Percentiles rank a stretch among this genome's conserved stretches.
Conservation (phyloP, 1,140 invertebrate species). For the Drosophila pandora region DNA sequence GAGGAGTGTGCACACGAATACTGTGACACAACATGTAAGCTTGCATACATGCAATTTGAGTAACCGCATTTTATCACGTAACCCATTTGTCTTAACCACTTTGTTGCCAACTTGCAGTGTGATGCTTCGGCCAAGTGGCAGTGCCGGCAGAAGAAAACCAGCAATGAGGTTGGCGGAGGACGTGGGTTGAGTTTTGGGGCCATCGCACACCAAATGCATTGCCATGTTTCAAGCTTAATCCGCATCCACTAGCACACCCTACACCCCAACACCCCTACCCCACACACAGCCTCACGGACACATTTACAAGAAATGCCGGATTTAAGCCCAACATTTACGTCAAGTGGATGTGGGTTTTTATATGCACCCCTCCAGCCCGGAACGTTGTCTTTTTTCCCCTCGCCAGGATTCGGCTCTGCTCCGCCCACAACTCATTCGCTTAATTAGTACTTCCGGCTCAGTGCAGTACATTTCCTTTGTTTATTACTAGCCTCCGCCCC, state of each 20-base stretch:
- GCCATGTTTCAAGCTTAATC: slow-evolving; percentile 81
- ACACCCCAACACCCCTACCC: not conserved
- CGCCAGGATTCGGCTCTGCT: slow-evolving; percentile 1
- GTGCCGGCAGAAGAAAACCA: slow-evolving; percentile 53
- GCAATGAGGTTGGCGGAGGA: slow-evolving; percentile 25
- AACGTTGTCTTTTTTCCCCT: slow-evolving; percentile 8
- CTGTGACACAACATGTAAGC: slow-evolving; percentile 68
- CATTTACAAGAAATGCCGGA: slow-evolving; percentile 51
- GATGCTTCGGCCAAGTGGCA: slow-evolving; percentile 77
- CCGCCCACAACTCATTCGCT: slow-evolving; percentile 60
- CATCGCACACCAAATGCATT: slow-evolving; percentile 70
- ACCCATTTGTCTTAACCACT: slow-evolving; percentile 83
- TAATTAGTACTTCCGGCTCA: slow-evolving; percentile 76
- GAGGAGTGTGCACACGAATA: slow-evolving; percentile 35
- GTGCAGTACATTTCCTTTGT: slow-evolving; percentile 65
- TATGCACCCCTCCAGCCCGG: slow-evolving; percentile 17
- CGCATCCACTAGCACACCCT: slow-evolving; percentile 40
- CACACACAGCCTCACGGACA: slow-evolving; percentile 20
- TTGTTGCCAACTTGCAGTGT: slow-evolving; percentile 82
- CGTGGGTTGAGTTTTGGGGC: slow-evolving; percentile 13
- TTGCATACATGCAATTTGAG: slow-evolving; percentile 83
- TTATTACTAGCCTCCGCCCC: slow-evolving; percentile 53
- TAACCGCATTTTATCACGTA: slow-evolving; percentile 84
- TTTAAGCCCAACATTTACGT: slow-evolving; percentile 81
- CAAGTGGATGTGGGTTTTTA: slow-evolving; percentile 71